A percentile compares a stretch with the other conserved stretches of the same genome.
phyloP scores from a whole-genome alignment of 2,113 vertebrate genomes.

The Ranitomeya imitator region DNA sequence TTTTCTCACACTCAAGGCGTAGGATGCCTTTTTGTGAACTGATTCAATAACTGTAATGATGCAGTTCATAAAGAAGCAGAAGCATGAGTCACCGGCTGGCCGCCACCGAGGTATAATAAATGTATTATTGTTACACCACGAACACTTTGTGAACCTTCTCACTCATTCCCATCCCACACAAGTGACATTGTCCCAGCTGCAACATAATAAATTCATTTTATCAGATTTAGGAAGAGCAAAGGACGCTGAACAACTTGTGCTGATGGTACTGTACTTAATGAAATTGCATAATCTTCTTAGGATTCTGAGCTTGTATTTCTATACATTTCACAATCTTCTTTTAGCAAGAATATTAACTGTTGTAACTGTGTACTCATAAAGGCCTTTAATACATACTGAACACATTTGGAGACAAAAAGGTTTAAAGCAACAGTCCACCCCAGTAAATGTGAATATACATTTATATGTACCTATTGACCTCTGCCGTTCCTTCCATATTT shows the following conservation, averaged over 20 bases:
- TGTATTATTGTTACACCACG: neutral
- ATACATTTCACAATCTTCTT: conserved; percentile 44
- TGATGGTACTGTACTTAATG: conserved; percentile 23
- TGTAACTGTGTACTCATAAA: neutral
- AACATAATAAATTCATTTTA: conserved; percentile 28
- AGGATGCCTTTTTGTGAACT: neutral
- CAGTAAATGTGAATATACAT: no score
- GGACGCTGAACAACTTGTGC: conserved; percentile 9
- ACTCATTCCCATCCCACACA: neutral
- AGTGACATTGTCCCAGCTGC: neutral
- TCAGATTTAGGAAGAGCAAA: neutral
- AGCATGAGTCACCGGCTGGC: neutral
- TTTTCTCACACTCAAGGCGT: neutral
- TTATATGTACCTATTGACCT: no score
- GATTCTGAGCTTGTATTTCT: conserved; percentile 29
- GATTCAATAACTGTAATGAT: neutral
- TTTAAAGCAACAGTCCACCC: neutral
- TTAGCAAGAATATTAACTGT: conserved; percentile 20
- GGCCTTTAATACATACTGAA: neutral
- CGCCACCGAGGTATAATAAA: neutral
- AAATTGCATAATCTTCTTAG: conserved; percentile 38
- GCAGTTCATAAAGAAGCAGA: neutral
- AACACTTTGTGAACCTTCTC: neutral
- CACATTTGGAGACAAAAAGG: neutral
- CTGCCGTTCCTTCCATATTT: no score